Evolutionary conservation across 1,140 invertebrate genomes (phyloP).

Genomic region (Cyphomyrmex costatus): DNA sequence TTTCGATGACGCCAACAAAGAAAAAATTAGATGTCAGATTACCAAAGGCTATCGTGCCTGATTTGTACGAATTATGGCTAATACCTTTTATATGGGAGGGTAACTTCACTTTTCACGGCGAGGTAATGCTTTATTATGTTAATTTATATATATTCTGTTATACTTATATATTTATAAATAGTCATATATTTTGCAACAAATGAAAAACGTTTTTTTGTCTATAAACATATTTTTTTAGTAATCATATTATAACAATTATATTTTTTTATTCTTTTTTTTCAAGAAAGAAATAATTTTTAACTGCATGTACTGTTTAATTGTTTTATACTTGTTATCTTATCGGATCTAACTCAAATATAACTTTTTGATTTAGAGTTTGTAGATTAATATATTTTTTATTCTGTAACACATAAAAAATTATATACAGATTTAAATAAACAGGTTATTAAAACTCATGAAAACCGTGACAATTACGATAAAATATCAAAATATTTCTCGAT

Average conservation of each 20-base stretch:
- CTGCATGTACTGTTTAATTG: neutral
- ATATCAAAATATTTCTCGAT: no score
- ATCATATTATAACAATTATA: neutral
- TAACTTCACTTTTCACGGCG: slow-evolving; percentile 93
- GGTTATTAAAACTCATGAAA: no score
- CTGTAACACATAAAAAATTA: no score
- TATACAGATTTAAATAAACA: no score
- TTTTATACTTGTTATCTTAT: neutral
- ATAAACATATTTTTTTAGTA: neutral
- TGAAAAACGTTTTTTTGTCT: neutral
- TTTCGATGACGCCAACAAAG: slow-evolving; percentile 79
- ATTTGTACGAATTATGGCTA: slow-evolving; percentile 90
- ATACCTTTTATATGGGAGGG: slow-evolving; percentile 91
- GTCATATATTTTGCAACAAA: neutral
- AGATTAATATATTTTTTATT: neutral
- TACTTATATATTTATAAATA: no score
- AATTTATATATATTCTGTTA: no score
- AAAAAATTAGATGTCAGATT: slow-evolving; percentile 89
- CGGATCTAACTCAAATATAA: neutral
- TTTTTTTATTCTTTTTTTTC: neutral
- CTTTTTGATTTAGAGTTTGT: neutral
- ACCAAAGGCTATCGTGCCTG: slow-evolving; percentile 89
- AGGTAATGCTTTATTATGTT: slow-evolving; percentile 83
- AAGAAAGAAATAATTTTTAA: neutral
- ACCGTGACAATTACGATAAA: no score